phyloP scores from a whole-genome alignment of 2,888 invertebrate genomes.

The Cantharis rustica region DNA sequence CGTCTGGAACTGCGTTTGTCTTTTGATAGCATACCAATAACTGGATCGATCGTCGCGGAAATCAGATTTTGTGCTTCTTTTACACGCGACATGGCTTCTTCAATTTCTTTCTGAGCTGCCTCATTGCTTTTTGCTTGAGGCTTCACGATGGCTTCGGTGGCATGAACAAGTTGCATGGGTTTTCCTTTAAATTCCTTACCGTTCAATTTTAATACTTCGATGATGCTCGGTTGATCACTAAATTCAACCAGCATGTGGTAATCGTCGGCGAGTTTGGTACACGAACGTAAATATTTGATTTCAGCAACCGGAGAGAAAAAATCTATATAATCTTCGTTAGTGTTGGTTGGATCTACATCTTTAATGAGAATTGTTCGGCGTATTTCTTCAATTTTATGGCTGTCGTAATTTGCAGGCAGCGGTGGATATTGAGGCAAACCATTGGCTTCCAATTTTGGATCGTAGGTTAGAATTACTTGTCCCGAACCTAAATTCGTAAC shows the following conservation, averaged over 20 bases:
- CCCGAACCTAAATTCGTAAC: conserved; percentile 82
- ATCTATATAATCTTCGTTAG: conserved; percentile 83
- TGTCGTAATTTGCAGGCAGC: conserved; percentile 84
- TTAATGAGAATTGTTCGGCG: conserved; percentile 88
- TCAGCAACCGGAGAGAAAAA: conserved; percentile 88
- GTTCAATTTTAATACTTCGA: conserved; percentile 85
- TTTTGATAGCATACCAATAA: conserved; percentile 84
- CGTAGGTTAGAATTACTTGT: conserved; percentile 81
- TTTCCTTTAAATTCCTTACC: conserved; percentile 78
- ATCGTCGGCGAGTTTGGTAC: conserved; percentile 79
- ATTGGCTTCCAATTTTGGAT: conserved; percentile 82
- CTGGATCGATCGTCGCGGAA: conserved; percentile 91
- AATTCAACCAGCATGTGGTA: conserved; percentile 91
- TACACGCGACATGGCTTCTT: conserved; percentile 95
- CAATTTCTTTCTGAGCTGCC: conserved; percentile 93
- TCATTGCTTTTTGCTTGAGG: conserved; percentile 96
- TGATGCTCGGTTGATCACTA: conserved; percentile 86
- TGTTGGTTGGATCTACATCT: conserved; percentile 72
- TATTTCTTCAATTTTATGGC: conserved; percentile 92
- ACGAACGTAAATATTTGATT: conserved; percentile 92
- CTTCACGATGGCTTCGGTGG: conserved; percentile 88
- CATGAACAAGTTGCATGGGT: conserved; percentile 77
- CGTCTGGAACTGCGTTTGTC: conserved; percentile 70
- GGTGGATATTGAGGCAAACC: conserved; percentile 91
- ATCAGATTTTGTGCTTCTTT: conserved; percentile 96